phyloP scores from a whole-genome alignment of 53 echinoderm and acorn worm genomes.

The Luidia sarsii region DNA sequence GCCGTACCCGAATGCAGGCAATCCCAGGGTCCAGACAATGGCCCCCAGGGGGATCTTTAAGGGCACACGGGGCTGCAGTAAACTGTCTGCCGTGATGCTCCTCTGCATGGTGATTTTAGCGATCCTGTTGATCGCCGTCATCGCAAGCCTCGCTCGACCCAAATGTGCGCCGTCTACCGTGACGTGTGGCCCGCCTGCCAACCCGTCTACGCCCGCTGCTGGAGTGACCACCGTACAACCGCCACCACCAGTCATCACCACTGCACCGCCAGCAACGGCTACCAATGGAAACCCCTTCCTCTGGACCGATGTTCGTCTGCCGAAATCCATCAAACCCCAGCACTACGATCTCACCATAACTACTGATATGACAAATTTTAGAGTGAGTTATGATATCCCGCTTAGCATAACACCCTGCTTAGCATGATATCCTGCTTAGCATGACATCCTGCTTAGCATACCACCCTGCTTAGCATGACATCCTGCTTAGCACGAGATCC shows the following conservation, averaged over 20 bases:
- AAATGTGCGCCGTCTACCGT: constrained; percentile 5
- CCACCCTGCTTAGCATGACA: no score
- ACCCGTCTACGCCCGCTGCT: background rate
- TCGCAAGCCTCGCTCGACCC: constrained; percentile 62
- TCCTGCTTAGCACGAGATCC: no score
- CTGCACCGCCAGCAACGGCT: constrained; percentile 7
- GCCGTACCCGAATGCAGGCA: constrained; percentile 15
- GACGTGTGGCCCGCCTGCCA: background rate
- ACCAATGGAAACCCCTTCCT: constrained; percentile 59
- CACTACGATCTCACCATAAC: constrained; percentile 57
- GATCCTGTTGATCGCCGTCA: constrained; percentile 47
- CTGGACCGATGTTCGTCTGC: constrained; percentile 76
- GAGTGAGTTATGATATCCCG: no score
- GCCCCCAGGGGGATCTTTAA: background rate
- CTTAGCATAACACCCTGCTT: no score
- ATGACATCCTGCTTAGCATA: no score
- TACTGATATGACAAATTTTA: constrained; percentile 1
- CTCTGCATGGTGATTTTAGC: constrained; percentile 28
- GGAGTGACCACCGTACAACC: background rate
- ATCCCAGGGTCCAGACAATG: constrained; percentile 12
- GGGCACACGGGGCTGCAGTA: constrained; percentile 39
- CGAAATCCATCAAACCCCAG: constrained; percentile 55
- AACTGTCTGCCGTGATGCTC: constrained; percentile 34
- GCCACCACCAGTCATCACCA: background rate
- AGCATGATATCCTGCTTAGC: no score